These are phyloP conservation scores for Coelopa pilipes DNA, from an alignment of 2,888 invertebrate species.

Conservation along the genomic window DNA sequence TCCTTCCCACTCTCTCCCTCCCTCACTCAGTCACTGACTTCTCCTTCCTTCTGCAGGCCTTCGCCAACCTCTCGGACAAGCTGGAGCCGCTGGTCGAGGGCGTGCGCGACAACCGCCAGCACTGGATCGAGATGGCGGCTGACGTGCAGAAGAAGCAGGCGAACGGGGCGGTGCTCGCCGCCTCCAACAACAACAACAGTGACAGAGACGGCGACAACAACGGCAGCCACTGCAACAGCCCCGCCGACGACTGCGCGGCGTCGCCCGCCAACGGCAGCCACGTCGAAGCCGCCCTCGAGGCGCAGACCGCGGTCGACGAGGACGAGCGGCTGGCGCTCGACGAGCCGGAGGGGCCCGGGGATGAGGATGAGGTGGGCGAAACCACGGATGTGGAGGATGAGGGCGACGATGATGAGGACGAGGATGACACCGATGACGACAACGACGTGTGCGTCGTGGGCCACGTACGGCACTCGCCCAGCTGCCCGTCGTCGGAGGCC, in stretches of 20 bases:
- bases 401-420: slow-evolving; percentile 45
- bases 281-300: slow-evolving; percentile 1
- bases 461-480: slow-evolving; percentile 31
- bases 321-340: background rate
- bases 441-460: slow-evolving; percentile 38
- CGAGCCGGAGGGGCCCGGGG: slow-evolving; percentile 15
- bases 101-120: slow-evolving; percentile 81
- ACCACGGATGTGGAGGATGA: slow-evolving; percentile 22
- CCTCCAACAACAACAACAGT: slow-evolving; percentile 44
- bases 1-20: background rate
- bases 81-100: slow-evolving; percentile 85
- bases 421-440: slow-evolving; percentile 47
- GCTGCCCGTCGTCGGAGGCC: slow-evolving; percentile 42
- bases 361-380: slow-evolving; percentile 34
- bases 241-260: background rate
- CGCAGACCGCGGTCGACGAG: background rate
- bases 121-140: slow-evolving; percentile 83
- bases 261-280: slow-evolving; percentile 19
- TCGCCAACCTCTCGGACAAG: slow-evolving; percentile 82
- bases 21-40: background rate
- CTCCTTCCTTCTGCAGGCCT: slow-evolving; percentile 72
- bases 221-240: slow-evolving; percentile 7
- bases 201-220: slow-evolving; percentile 27
- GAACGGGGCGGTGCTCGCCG: slow-evolving; percentile 45
- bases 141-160: slow-evolving; percentile 59